Evolutionary conservation across 2,888 invertebrate species (phyloP).

Genomic region (Nebria brevicollis): DNA sequence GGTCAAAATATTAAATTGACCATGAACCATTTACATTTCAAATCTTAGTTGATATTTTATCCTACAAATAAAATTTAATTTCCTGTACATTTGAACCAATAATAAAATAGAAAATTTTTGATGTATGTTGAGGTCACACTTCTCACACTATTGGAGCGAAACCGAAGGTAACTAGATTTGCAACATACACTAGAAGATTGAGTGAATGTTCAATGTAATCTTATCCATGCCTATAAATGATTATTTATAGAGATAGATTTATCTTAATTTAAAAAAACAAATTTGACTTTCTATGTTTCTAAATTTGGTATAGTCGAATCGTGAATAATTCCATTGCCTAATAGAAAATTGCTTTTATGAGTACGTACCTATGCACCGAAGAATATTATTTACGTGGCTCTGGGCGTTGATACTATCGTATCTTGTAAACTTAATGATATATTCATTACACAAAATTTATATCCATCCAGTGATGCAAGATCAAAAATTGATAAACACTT

Average conservation of each 20-base stretch:
- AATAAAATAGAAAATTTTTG: too few relatives aligned
- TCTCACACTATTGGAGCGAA: too few relatives aligned
- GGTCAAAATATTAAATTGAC: too few relatives aligned
- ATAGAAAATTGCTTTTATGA: background rate
- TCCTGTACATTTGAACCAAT: too few relatives aligned
- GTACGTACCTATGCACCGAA: background rate
- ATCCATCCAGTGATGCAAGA: background rate
- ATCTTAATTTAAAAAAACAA: constrained; percentile 1
- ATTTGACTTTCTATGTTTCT: background rate
- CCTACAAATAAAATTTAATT: too few relatives aligned
- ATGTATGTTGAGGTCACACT: too few relatives aligned
- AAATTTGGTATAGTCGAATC: background rate
- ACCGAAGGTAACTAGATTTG: background rate
- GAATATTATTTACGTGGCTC: background rate
- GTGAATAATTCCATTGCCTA: background rate
- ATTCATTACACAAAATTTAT: background rate
- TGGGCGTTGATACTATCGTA: background rate
- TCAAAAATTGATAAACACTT: background rate
- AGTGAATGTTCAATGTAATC: background rate
- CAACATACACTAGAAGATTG: background rate
- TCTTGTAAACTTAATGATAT: constrained; percentile 1
- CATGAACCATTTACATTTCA: too few relatives aligned
- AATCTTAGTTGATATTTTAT: too few relatives aligned
- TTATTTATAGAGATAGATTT: background rate
- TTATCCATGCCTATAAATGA: background rate